Base-by-base conservation (phyloP, 2,797 vertebrate genomes). In the Botia almorhae region DNA sequence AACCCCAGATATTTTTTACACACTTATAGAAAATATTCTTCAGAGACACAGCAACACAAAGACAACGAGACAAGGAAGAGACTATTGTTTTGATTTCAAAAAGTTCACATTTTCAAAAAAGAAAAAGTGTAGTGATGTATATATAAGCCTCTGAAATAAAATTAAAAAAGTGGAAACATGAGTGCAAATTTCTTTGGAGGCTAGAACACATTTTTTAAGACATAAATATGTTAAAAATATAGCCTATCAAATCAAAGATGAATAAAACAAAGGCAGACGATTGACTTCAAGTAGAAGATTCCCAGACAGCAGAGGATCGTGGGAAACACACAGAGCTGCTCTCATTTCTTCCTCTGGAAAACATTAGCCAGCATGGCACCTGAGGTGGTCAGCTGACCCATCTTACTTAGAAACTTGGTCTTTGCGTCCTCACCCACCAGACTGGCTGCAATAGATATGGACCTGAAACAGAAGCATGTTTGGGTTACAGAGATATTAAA, bases 111-210 rank as follows among this genome's bases (percentile, higher is more conserved):
- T 89, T 89, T 89, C 14, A 90, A 94, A 91, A 79, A 91, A 95
- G 81, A 91, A 61, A 76, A 51, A 85, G 75, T 87, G 89, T 90
- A 92, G 90, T 92, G 91, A 91, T 84, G 83, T 63, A 82, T 85
- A 82, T 85, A 82, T 82, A 78, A 78, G 86, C 90, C 86, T 89
- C 82, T 83, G 72, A 91, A 86, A 86, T 80, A 83, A 74, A 89
- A 89, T 8, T 10, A 46, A 86, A 92, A 95, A 93, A 92, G 11
- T 7, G n/a, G 21, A 60, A 65, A 93, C 90, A 94, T 91, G 93
- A 97, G 97, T 98, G 97, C 97, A 97, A 98, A 95, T 95, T 95
- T 98, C 96, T 98, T 98, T 98, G 97, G 97, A 98, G 93, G 92
- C 96, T 93, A 93, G 93, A 96, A 95, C 94, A 94, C 95, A 95